Evolutionary conservation across 2,888 invertebrate genomes (phyloP), one percentile per base, ranked within the genome.

Genomic region (Trichopria drosophilae): DNA sequence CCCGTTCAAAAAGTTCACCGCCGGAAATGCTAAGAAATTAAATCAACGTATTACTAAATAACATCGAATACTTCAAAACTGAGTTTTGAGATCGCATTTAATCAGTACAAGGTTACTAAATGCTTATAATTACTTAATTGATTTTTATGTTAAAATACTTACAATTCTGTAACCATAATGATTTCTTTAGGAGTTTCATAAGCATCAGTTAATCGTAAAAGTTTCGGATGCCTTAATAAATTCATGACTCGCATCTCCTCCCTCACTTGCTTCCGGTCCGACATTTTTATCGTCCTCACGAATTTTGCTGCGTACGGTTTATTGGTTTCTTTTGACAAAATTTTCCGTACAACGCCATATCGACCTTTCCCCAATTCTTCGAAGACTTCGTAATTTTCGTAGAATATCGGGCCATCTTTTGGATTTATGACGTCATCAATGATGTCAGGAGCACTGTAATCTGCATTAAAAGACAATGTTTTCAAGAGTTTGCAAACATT

Each of bases 121-220:
- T 16, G 10, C 16, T 35, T 35, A 10, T 6, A 10, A 35, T 5
- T 5, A 35, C 19, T 4, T 15, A 5, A 10, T 13, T 35, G 16
- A 16, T 10, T 13, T 16, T 9, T 18, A n/a, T 16, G 7, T 10
- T 15, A 22, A 28, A 20, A 23, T 16, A 51, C 90, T 85, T 79
- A 96, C 95, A 90, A 88, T 81, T 97, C 95, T 78, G 90, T 90
- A 28, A 96, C 85, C 78, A 96, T 86, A 51, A 92, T 83, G 67
- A 89, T 87, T 71, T 90, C 88, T 58, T 84, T 82, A 22, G 84
- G 80, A 58, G 81, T 84, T 63, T 90, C 89, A 71, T 86, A 93
- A 7, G 90, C 90, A 22, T 90, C 90, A 3, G 86, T 84, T 42
- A 94, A 77, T 68, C 90, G 88, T 6, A 96, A 80, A 0, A 97